Evolutionary conservation across 2,888 invertebrate species (phyloP).

Genomic region (Ormyrus thymus): DNA sequence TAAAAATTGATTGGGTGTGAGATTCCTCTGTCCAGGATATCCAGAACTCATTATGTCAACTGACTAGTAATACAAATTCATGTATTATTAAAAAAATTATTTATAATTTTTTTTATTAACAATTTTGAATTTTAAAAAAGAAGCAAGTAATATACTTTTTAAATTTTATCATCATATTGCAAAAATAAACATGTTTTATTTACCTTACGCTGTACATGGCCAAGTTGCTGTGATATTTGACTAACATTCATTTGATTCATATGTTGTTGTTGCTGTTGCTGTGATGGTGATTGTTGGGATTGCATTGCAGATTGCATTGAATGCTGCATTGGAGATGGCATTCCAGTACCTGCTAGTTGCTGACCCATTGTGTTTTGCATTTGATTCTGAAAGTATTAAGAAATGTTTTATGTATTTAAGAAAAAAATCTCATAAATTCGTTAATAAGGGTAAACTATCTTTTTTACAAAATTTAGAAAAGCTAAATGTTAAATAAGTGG

Average conservation of each 20-base stretch:
- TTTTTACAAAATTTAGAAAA: too few relatives aligned
- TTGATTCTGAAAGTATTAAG: slow-evolving; percentile 63
- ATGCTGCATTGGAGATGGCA: slow-evolving; percentile 60
- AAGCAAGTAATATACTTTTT: neutral
- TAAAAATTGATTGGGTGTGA: slow-evolving; percentile 85
- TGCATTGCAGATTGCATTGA: slow-evolving; percentile 68
- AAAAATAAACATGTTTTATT: neutral
- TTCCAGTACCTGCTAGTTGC: slow-evolving; percentile 58
- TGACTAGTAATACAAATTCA: slow-evolving; percentile 59
- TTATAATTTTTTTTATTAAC: neutral
- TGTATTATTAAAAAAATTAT: neutral
- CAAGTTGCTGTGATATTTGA: slow-evolving; percentile 76
- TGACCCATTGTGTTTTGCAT: slow-evolving; percentile 67
- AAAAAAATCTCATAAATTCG: too few relatives aligned
- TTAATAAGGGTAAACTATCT: too few relatives aligned
- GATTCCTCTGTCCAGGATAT: slow-evolving; percentile 78
- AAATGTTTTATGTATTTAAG: too few relatives aligned
- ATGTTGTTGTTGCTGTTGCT: slow-evolving; percentile 44
- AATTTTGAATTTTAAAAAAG: neutral
- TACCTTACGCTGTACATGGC: slow-evolving; percentile 73
- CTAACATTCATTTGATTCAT: slow-evolving; percentile 74
- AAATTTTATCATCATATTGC: neutral
- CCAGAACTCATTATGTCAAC: slow-evolving; percentile 76
- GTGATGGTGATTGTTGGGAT: slow-evolving; percentile 43
- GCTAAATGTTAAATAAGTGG: too few relatives aligned